Evolutionary conservation across 2,888 invertebrate species (phyloP).

Genomic region (Pedicia rivosa): DNA sequence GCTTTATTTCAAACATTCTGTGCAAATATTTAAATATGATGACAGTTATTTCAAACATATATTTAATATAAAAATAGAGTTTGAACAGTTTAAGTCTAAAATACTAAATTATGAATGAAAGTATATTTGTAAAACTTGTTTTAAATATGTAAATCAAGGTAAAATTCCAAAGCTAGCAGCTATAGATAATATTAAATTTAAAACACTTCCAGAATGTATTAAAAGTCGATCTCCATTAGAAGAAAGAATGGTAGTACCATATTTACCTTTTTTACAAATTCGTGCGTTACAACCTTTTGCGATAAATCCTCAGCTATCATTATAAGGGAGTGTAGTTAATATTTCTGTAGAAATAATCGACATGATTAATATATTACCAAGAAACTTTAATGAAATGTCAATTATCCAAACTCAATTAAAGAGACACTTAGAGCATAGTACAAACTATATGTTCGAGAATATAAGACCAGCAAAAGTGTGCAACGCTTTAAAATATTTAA

Average conservation of each 20-base stretch:
- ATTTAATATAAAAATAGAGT: no score
- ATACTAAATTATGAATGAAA: no score
- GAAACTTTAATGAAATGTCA: conserved; percentile 15
- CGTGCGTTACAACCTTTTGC: conserved; percentile 16
- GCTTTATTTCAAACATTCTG: no score
- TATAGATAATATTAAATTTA: background rate
- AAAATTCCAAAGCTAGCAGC: background rate
- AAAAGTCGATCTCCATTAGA: conserved; percentile 16
- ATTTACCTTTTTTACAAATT: conserved; percentile 23
- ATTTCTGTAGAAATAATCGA: conserved; percentile 17
- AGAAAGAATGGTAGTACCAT: conserved; percentile 21
- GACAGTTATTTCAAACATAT: no score
- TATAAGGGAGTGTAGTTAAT: conserved; percentile 19
- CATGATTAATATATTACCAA: conserved; percentile 13
- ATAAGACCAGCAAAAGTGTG: conserved; percentile 15
- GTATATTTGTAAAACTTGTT: no score
- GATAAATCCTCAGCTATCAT: conserved; percentile 18
- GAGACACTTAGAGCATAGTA: conserved; percentile 15
- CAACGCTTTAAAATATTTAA: conserved; percentile 14
- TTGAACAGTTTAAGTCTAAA: no score
- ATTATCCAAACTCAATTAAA: conserved; percentile 18
- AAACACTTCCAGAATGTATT: conserved; percentile 13
- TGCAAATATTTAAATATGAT: no score
- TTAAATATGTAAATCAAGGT: no score
- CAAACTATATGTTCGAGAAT: conserved; percentile 18